Evolutionary conservation across 2,888 invertebrate genomes (phyloP).

Genomic region (Germaria angustata): DNA sequence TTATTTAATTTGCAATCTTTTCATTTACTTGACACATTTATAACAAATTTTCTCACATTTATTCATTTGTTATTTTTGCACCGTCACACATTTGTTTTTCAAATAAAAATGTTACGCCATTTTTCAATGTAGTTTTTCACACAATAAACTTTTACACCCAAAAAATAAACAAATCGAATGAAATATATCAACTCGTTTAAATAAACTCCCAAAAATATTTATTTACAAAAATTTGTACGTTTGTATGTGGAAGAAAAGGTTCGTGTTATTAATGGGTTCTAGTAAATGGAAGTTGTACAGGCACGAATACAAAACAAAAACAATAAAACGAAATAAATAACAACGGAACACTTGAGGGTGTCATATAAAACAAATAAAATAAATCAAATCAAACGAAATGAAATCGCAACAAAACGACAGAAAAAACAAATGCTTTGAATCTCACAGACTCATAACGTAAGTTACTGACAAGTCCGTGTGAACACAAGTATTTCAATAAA

Average conservation of each 20-base stretch:
- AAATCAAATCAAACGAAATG: conserved; percentile 72
- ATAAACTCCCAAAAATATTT: conserved; percentile 40
- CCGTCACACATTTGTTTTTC: conserved; percentile 49
- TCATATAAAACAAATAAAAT: conserved; percentile 79
- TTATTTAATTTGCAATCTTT: conserved; percentile 16
- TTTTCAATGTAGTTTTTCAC: conserved; percentile 58
- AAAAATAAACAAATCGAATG: conserved; percentile 35
- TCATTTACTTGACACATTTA: conserved; percentile 30
- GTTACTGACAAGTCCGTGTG: not conserved
- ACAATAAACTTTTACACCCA: conserved; percentile 21
- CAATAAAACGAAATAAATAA: conserved; percentile 34
- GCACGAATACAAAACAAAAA: conserved; percentile 16
- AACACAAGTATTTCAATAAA: not conserved
- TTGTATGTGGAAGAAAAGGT: conserved; percentile 21
- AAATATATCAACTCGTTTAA: conserved; percentile 42
- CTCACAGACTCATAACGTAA: not conserved
- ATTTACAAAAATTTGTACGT: not conserved
- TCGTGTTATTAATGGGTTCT: conserved; percentile 58
- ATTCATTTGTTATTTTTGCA: conserved; percentile 27
- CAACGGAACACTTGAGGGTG: conserved; percentile 74
- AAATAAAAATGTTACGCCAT: conserved; percentile 70
- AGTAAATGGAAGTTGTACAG: conserved; percentile 48
- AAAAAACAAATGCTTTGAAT: conserved; percentile 25
- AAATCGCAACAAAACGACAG: conserved; percentile 57
- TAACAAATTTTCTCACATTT: conserved; percentile 49